Evolutionary conservation across 2,888 invertebrate species (phyloP).

Genomic region (Agrochola circellaris): DNA sequence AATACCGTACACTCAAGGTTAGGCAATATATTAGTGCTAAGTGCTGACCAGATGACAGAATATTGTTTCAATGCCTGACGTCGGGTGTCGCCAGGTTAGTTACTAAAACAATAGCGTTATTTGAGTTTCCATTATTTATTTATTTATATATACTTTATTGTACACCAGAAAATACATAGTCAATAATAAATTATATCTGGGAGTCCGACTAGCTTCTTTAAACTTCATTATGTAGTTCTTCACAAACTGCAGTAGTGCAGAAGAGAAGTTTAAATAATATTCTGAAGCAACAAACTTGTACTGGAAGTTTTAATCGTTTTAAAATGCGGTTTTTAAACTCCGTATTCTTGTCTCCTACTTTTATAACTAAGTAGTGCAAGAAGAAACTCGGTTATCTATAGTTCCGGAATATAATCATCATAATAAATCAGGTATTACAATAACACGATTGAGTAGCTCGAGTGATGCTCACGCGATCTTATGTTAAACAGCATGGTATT

Average conservation of each 20-base stretch:
- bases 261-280: constrained; percentile 9
- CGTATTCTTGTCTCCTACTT: background rate
- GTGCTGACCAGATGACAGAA: constrained; percentile 4
- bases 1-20: constrained; percentile 52
- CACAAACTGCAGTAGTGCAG: constrained; percentile 5
- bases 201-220: background rate
- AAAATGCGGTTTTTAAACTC: constrained; percentile 11
- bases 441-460: constrained; percentile 24
- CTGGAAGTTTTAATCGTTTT: constrained; percentile 10
- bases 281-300: background rate
- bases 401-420: constrained; percentile 47
- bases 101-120: constrained; percentile 20
- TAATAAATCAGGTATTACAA: constrained; percentile 58
- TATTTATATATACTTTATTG: no score
- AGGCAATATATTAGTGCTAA: constrained; percentile 23
- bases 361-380: background rate
- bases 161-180: no score
- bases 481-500: constrained; percentile 56
- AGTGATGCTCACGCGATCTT: constrained; percentile 49
- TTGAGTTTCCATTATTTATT: background rate
- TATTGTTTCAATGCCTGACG: constrained; percentile 2
- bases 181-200: no score
- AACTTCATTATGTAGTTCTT: background rate
- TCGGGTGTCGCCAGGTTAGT: background rate
- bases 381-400: constrained; percentile 16